A percentile compares a stretch with the other conserved stretches of the same genome.
These are phyloP conservation scores for Epinephelus moara DNA, from an alignment of 2,113 vertebrate species.

Conservation along the genomic window DNA sequence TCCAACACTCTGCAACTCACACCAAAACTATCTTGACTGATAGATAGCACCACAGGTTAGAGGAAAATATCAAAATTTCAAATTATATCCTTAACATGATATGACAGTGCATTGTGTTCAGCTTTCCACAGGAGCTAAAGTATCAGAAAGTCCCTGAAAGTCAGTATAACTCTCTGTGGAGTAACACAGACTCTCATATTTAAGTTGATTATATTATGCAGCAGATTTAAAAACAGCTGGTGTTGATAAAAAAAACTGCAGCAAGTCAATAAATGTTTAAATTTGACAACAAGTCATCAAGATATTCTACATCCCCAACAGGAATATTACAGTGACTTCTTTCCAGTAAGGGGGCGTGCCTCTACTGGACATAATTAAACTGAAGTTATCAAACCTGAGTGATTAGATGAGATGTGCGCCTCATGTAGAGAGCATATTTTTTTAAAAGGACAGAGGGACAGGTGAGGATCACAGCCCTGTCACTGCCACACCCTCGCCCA, in stretches of 20 bases:
- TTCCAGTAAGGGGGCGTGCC: neutral
- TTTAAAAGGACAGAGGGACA: neutral
- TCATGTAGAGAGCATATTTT: neutral
- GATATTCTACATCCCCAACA: neutral
- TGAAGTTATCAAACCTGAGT: neutral
- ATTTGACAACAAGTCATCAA: neutral
- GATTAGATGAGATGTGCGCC: neutral
- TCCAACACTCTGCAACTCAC: too few species aligned
- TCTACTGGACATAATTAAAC: neutral
- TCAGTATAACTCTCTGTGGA: neutral
- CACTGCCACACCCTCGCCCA: neutral
- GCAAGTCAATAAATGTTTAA: neutral
- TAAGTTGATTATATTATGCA: neutral
- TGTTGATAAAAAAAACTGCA: neutral
- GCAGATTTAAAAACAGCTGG: neutral
- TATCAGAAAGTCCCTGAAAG: neutral
- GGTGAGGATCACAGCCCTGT: conserved; percentile 25
- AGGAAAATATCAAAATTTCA: too few species aligned
- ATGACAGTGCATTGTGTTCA: too few species aligned
- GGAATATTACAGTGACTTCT: neutral
- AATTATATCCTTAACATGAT: too few species aligned
- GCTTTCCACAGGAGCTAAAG: too few species aligned
- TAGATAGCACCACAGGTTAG: too few species aligned
- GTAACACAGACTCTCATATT: too few species aligned
- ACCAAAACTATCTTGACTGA: too few species aligned